Conservation (phyloP, 1,140 invertebrate species). For the Brachionus paranguensis region DNA sequence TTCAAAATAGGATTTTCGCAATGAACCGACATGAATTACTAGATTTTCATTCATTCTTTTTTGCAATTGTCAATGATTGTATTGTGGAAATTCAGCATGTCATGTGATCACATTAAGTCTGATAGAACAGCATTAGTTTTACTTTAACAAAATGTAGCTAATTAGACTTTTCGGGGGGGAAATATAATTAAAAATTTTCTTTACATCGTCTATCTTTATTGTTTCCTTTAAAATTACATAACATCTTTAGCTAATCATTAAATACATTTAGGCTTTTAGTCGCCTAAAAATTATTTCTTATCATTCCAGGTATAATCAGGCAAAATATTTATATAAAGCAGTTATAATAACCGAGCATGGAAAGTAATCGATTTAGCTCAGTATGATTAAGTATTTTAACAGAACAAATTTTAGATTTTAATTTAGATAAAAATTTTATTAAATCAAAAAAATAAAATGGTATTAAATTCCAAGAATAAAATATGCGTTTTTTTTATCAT, state of each 20-base stretch:
- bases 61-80: background rate
- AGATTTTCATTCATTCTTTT: background rate
- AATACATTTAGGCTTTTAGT: background rate
- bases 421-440: background rate
- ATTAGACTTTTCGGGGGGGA: background rate
- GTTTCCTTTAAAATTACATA: background rate
- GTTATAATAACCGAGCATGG: background rate
- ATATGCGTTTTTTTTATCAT: constrained; percentile 5
- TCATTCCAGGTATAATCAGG: background rate
- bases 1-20: background rate
- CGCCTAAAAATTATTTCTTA: background rate
- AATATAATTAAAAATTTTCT: background rate
- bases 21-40: background rate
- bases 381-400: background rate
- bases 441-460: background rate
- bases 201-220: background rate
- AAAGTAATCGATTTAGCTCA: background rate
- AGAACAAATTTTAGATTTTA: background rate
- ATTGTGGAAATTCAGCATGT: background rate
- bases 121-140: background rate
- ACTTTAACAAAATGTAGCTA: background rate
- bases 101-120: background rate
- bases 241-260: background rate
- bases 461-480: constrained; percentile 27
- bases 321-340: background rate